Evolutionary conservation across 1,140 invertebrate species (phyloP).

Genomic region (Leptoteleia sp.): DNA sequence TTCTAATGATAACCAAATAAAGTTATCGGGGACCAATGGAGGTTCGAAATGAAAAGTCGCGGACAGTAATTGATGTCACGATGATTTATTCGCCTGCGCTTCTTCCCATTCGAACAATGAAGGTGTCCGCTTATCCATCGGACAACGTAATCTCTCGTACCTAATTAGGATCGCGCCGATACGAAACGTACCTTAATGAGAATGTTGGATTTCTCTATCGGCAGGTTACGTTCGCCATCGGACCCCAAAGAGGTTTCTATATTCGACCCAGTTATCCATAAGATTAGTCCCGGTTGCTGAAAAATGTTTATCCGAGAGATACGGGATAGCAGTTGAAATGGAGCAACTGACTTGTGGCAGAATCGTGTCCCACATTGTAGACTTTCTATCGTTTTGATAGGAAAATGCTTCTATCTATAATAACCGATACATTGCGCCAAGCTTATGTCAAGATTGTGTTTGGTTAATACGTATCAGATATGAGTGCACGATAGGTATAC

Average conservation of each 20-base stretch:
- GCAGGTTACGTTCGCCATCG: constrained; percentile 8
- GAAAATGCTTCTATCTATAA: constrained; percentile 6
- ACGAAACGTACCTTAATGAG: constrained; percentile 23
- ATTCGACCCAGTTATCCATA: constrained; percentile 40
- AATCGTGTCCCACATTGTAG: constrained; percentile 21
- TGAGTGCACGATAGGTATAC: no score
- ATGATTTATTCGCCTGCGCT: constrained; percentile 7
- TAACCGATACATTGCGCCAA: background rate
- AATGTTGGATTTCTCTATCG: constrained; percentile 42
- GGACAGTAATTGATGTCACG: constrained; percentile 37
- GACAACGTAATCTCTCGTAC: constrained; percentile 8
- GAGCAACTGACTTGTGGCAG: constrained; percentile 26
- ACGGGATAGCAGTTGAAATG: constrained; percentile 14
- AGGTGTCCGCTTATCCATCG: constrained; percentile 17
- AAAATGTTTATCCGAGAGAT: constrained; percentile 30
- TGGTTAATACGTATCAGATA: no score
- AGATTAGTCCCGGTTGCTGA: constrained; percentile 23
- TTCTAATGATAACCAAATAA: constrained; percentile 43
- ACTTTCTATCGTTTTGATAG: constrained; percentile 38
- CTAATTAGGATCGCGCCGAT: constrained; percentile 31
- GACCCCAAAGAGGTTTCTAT: constrained; percentile 26
- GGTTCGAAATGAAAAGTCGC: background rate
- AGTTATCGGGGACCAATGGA: background rate
- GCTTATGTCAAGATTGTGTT: no score
- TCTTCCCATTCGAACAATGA: constrained; percentile 11